These are phyloP conservation scores for Podarcis muralis DNA, from an alignment of 2,113 vertebrate species.

Conservation along the genomic window DNA sequence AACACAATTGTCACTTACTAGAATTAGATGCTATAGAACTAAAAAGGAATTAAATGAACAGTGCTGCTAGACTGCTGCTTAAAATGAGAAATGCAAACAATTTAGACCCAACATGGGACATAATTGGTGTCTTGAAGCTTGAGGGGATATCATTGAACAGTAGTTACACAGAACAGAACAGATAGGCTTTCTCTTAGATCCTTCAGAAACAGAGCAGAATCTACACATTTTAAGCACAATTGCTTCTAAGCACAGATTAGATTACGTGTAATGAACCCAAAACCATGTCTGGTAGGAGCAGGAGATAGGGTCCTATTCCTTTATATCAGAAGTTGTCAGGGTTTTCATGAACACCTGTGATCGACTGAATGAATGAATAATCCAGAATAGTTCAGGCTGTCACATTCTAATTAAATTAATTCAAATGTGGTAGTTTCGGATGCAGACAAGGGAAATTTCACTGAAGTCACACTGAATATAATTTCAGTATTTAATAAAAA, in stretches of 20 bases:
- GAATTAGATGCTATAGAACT: conserved; percentile 6
- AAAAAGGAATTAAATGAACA: conserved; percentile 17
- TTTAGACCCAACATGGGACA: conserved; percentile 2
- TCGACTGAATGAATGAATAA: no score
- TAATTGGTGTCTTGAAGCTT: conserved; percentile 30
- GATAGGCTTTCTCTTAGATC: conserved; percentile 9
- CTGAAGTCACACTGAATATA: not conserved
- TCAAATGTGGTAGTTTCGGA: not conserved
- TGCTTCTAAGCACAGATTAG: not conserved
- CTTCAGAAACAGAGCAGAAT: not conserved
- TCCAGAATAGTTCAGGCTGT: not conserved
- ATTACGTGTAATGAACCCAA: not conserved
- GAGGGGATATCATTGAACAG: conserved; percentile 16
- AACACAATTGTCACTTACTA: not conserved
- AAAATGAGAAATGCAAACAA: conserved; percentile 37
- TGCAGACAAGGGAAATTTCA: not conserved
- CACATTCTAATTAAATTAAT: not conserved
- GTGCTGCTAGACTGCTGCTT: conserved; percentile 10
- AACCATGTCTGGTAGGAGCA: not conserved
- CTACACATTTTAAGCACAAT: conserved; percentile 24
- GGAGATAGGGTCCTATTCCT: not conserved
- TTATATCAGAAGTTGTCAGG: not conserved
- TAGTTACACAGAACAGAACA: conserved; percentile 15
- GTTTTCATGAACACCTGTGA: not conserved
- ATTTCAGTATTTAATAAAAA: not conserved